Base-by-base conservation (phyloP, 2,797 vertebrate genomes). In the Sebastes matsubarae region DNA sequence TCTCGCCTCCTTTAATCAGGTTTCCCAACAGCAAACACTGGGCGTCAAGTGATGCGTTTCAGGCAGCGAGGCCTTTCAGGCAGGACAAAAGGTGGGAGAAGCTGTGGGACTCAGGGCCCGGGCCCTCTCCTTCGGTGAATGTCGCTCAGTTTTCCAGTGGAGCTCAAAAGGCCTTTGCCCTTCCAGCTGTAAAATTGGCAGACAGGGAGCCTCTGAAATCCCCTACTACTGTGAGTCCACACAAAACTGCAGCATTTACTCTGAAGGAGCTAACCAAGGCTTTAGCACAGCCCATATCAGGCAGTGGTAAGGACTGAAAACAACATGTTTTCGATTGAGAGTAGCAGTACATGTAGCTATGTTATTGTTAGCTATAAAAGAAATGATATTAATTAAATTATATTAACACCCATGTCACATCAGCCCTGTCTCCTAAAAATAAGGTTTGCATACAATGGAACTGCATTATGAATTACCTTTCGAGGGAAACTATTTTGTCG, bases 141-240 rank as follows among this genome's bases (percentile, higher is more conserved):
- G 92, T 92, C 90, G 93, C 90, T 89, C 89, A 92, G 92, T 94
- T 94, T 94, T 94, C 88, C 94, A 94, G 90, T 89, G 89, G 89
- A 90, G 92, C 92, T 95, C 91, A 91, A 92, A 92, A 94, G 90
- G 92, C 93, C 92, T 94, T 91, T 94, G 94, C 94, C 94, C 93
- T 95, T 94, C 94, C 93, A 94, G 94, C 95, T 95, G 93, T 96
- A 96, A 95, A 95, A 95, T 93, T 94, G 91, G 92, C 92, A 94
- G 93, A 93, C 87, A 70, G 92, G 91, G 90, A 94, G 90, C 82
- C 90, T 92, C 88, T 89, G 87, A 93, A 94, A 92, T 91, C 92
- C 90, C 85, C 79, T 55, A 86, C 88, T 79, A 78, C 87, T 89
- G 87, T 78, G 90, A 91, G 87, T 94, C 89, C 89, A 91, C 91